Base-by-base conservation (phyloP, 1,140 invertebrate genomes). In the Paramacrobiotus metropolitanus region DNA sequence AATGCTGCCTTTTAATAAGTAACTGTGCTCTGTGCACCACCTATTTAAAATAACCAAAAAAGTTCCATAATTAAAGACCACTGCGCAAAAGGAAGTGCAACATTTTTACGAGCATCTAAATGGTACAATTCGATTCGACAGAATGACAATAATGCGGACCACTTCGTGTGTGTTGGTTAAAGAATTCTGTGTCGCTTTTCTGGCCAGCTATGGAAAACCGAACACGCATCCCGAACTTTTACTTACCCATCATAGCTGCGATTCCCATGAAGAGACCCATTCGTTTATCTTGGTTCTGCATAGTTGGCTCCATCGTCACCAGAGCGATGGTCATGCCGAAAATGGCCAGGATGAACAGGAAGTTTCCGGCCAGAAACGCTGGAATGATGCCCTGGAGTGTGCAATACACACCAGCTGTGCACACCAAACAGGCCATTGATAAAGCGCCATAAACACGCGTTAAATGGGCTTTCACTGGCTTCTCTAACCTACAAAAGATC, bases 311-410 rank as follows among this genome's bases (percentile, higher is more conserved):
- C 29, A 61, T 34, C 4, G 60, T 20, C 59, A 62, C 24, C 30
- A 62, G 29, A 20, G 2, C 30, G 34, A 62, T 62, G 48, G 60
- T 61, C 29, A 31, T 4, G 62, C 30, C 31, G 59, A 31, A 2
- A 21, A 31, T 18, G 59, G 29, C 20, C 59, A 62, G 24, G 30
- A 62, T 29, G 3, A 44, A 31, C 59, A 61, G n/a, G 62, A 62
- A 20, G n/a, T n/a, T n/a, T 30, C 30, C 34, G 62, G 21, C 21
- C 59, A 62, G 34, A 59, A 60, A 21, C 24, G 31, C 31, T 29
- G 60, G 29, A 29, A 62, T 61, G 29, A 62, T 61, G 62, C 59
- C 31, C 30, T 60, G 59, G 55, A 62, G 61, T 55, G 45, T n/a
- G 55, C 34, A 15, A 44, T 45, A 55, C 15, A 24, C 15, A 9